Evolutionary conservation across 2,888 invertebrate species (phyloP).

Genomic region (Agonopterix arenella): DNA sequence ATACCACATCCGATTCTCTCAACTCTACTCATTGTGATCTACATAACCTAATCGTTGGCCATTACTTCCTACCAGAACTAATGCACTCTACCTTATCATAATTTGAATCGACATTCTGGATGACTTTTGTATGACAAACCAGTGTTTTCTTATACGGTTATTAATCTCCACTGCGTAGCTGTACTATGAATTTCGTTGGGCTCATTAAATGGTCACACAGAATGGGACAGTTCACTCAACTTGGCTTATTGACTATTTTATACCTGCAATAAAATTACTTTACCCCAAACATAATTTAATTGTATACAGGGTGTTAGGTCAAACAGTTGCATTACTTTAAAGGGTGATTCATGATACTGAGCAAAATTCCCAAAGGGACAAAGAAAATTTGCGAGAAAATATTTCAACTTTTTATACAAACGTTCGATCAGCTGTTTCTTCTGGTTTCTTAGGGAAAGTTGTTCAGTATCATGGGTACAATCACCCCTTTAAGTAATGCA

Average conservation of each 20-base stretch:
- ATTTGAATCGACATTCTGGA: slow-evolving; percentile 71
- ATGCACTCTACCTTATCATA: slow-evolving; percentile 69
- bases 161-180: slow-evolving; percentile 61
- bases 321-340: no score
- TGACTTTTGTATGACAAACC: slow-evolving; percentile 72
- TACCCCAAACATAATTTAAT: no score
- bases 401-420: no score
- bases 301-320: no score
- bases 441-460: no score
- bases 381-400: no score
- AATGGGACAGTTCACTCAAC: slow-evolving; percentile 40
- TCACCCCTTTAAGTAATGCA: no score
- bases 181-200: slow-evolving; percentile 37
- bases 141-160: slow-evolving; percentile 71
- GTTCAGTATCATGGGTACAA: no score
- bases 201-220: slow-evolving; percentile 36
- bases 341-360: no score
- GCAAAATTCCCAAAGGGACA: no score
- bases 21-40: slow-evolving; percentile 16
- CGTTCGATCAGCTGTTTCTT: no score
- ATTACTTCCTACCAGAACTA: slow-evolving; percentile 74
- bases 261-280: background rate
- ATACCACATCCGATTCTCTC: slow-evolving; percentile 34
- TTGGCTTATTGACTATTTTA: slow-evolving; percentile 10
- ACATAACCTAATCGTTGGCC: slow-evolving; percentile 56